Percentiles rank a stretch among this genome's conserved stretches.
phyloP scores from a whole-genome alignment of 2,797 vertebrate species.

The Anas georgica region DNA sequence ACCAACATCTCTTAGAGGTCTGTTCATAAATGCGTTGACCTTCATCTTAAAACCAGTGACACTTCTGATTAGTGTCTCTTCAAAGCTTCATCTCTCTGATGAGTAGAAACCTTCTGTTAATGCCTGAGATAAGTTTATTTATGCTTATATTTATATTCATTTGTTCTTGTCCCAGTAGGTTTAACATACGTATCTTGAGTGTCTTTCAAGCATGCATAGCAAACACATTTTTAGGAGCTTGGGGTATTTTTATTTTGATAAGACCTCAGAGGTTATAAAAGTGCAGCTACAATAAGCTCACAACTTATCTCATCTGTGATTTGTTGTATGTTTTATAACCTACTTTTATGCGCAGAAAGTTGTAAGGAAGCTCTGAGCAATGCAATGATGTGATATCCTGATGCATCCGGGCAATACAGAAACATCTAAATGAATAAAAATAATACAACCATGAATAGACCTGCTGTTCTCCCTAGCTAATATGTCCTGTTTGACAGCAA shows the following conservation, averaged over 20 bases:
- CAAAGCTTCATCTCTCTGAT: not conserved
- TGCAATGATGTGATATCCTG: not conserved
- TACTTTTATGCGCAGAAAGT: not conserved
- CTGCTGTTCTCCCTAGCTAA: not conserved
- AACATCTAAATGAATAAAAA: not conserved
- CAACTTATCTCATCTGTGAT: not conserved
- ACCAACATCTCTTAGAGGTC: not conserved
- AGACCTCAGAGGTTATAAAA: not conserved
- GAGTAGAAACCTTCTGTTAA: not conserved
- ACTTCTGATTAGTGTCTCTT: not conserved
- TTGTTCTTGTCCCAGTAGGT: not conserved
- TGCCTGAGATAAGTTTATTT: not conserved
- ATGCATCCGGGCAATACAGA: not conserved
- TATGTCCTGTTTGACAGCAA: not conserved
- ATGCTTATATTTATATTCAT: not conserved
- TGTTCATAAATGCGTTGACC: not conserved
- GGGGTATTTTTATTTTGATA: not conserved
- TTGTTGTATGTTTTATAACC: not conserved
- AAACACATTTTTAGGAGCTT: not conserved
- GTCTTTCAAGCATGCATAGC: not conserved
- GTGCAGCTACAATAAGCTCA: not conserved
- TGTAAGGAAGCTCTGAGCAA: not conserved
- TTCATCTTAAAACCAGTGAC: not conserved
- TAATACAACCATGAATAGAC: not conserved
- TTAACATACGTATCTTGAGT: not conserved